Conservation (phyloP, 2,888 invertebrate species). For the Scaptomyza reducta region DNA sequence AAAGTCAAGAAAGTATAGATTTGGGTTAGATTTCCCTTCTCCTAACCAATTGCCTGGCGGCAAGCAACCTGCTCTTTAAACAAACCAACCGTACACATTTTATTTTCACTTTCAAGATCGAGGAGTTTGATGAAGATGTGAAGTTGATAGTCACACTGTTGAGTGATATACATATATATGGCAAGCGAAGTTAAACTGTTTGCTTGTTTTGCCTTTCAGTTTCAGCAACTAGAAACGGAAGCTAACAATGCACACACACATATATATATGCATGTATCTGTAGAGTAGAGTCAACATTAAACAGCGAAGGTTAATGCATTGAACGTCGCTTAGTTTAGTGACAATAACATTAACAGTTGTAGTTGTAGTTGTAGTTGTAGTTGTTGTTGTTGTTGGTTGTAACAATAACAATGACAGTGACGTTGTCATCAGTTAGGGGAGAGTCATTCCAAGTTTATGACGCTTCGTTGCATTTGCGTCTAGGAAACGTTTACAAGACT, state of each 20-base stretch:
- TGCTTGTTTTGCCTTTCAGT: slow-evolving; percentile 53
- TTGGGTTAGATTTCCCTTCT: slow-evolving; percentile 1
- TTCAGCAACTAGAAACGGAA: slow-evolving; percentile 64
- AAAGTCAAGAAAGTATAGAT: not conserved
- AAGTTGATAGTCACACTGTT: slow-evolving; percentile 27
- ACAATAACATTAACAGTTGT: slow-evolving; percentile 5
- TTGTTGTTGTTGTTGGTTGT: not conserved
- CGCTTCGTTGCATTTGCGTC: slow-evolving; percentile 71
- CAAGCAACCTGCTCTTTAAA: slow-evolving; percentile 15
- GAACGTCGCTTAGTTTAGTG: slow-evolving; percentile 11
- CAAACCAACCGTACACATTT: slow-evolving; percentile 18
- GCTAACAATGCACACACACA: slow-evolving; percentile 16
- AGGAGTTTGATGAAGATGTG: slow-evolving; percentile 9
- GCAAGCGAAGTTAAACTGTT: slow-evolving; percentile 5
- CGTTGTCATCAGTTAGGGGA: slow-evolving; percentile 33
- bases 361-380: not conserved
- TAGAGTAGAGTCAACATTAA: slow-evolving; percentile 30
- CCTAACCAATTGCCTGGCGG: not conserved
- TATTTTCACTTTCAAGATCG: slow-evolving; percentile 61
- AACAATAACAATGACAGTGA: slow-evolving; percentile 18
- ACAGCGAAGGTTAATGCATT: slow-evolving; percentile 25
- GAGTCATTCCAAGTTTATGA: slow-evolving; percentile 42
- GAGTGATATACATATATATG: slow-evolving; percentile 1
- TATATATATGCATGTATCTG: not conserved
- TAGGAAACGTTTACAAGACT: slow-evolving; percentile 32